Percentiles rank a stretch among this genome's conserved stretches.
phyloP scores from a whole-genome alignment of 2,888 invertebrate species.

The Clusia tigrina region DNA sequence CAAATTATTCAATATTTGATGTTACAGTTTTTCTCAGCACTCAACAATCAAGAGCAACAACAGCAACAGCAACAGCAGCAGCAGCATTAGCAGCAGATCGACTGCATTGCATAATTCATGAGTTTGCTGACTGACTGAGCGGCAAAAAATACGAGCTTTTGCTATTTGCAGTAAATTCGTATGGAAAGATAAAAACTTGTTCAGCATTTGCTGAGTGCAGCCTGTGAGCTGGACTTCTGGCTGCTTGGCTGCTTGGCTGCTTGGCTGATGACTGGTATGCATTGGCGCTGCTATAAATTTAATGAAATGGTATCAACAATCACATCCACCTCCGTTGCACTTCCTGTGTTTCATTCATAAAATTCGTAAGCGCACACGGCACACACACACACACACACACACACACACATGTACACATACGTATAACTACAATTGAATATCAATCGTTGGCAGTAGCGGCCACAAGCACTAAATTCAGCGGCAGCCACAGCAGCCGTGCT shows the following conservation, averaged over 20 bases:
- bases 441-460: constrained; percentile 8
- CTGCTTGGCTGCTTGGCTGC: constrained; percentile 2
- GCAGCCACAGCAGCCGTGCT: constrained; percentile 31
- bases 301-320: constrained; percentile 28
- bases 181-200: neutral
- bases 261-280: neutral
- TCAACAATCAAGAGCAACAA: neutral
- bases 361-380: neutral
- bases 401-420: neutral
- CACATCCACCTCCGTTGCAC: constrained; percentile 41
- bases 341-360: constrained; percentile 12
- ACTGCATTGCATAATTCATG: constrained; percentile 5
- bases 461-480: too few relatives aligned
- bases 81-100: too few relatives aligned
- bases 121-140: neutral
- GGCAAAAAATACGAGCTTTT: neutral
- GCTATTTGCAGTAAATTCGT: constrained; percentile 1
- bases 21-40: constrained; percentile 2
- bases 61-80: neutral
- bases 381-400: neutral
- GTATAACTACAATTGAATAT: neutral
- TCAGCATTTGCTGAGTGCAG: neutral
- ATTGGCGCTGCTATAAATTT: constrained; percentile 18
- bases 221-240: neutral
- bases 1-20: neutral